Evolutionary conservation across 2,888 invertebrate genomes (phyloP).

Genomic region (Spatulosminthurus flaviceps): DNA sequence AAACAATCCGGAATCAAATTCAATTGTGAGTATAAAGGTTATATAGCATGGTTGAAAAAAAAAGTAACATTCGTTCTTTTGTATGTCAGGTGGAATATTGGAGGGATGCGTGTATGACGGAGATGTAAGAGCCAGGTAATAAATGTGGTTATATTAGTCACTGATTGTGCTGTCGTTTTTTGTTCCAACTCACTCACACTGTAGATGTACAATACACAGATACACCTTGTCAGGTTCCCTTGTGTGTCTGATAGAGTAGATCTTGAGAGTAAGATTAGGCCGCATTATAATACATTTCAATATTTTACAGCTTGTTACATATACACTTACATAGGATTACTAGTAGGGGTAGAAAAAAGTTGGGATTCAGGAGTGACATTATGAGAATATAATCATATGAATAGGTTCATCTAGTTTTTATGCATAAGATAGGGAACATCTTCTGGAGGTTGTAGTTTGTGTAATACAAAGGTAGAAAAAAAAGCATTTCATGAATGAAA

Average conservation of each 20-base stretch:
- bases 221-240: neutral
- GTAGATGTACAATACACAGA: too few relatives aligned
- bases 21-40: too few relatives aligned
- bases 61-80: neutral
- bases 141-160: constrained; percentile 6
- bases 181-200: neutral
- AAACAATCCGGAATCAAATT: too few relatives aligned
- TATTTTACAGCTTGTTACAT: too few relatives aligned
- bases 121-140: neutral
- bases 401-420: neutral
- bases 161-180: neutral
- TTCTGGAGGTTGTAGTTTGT: neutral
- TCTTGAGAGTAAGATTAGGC: too few relatives aligned
- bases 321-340: too few relatives aligned
- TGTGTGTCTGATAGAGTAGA: neutral
- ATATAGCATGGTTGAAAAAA: too few relatives aligned
- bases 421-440: neutral
- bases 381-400: neutral
- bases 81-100: neutral
- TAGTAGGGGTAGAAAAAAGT: too few relatives aligned
- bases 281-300: too few relatives aligned
- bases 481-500: constrained; percentile 26
- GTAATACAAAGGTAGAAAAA: neutral
- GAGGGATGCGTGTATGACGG: neutral
- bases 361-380: too few relatives aligned